Evolutionary conservation across 2,113 vertebrate species (phyloP).

Genomic region (Trinectes maculatus): DNA sequence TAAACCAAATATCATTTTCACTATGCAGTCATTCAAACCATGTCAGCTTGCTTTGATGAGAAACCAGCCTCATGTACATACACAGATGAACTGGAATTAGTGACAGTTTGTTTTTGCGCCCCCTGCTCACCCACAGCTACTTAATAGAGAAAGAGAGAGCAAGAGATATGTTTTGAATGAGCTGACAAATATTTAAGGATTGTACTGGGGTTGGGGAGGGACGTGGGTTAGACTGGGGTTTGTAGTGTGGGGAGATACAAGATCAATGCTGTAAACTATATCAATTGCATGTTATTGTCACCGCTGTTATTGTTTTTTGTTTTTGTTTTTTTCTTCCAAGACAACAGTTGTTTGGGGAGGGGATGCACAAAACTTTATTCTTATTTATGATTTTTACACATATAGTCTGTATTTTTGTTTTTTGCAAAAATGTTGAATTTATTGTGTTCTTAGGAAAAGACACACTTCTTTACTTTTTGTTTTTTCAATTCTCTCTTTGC

Average conservation of each 20-base stretch:
- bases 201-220: conserved; percentile 68
- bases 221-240: conserved; percentile 37
- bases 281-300: conserved; percentile 82
- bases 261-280: conserved; percentile 82
- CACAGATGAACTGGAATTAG: conserved; percentile 50
- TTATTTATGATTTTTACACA: conserved; percentile 84
- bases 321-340: conserved; percentile 31
- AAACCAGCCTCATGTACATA: conserved; percentile 58
- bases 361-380: conserved; percentile 75
- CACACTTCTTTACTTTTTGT: conserved; percentile 67
- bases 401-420: conserved; percentile 66
- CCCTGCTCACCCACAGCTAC: conserved; percentile 31
- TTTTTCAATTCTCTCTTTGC: conserved; percentile 56
- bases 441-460: conserved; percentile 72
- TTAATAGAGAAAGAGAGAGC: conserved; percentile 40
- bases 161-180: conserved; percentile 75
- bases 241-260: conserved; percentile 62
- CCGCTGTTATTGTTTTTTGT: conserved; percentile 54
- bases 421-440: conserved; percentile 49
- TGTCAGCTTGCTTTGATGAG: conserved; percentile 63
- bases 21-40: conserved; percentile 83
- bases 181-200: conserved; percentile 82
- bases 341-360: conserved; percentile 47
- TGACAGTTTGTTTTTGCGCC: conserved; percentile 24
- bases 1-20: conserved; percentile 85